Base-by-base conservation (phyloP, 2,113 vertebrate species). In the Colossoma macropomum region DNA sequence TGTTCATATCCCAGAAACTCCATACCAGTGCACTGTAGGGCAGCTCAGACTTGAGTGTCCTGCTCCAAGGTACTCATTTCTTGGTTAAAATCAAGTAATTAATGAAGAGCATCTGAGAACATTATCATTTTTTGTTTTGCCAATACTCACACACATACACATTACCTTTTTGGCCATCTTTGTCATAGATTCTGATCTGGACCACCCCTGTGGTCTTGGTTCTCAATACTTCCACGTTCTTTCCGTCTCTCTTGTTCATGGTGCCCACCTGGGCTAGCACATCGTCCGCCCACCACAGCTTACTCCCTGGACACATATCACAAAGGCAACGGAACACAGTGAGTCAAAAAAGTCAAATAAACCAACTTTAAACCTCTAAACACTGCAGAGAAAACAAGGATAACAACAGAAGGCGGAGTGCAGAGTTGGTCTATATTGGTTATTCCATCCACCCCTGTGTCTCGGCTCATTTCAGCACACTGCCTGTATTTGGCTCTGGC, bases 271-370 rank as follows among this genome's bases (percentile, higher is more conserved):
- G 95, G 77, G 94, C 95, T 77, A 93, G 91, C 34, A 94, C 94
- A 89, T 96, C 95, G 77, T 96, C 96, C 52, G 96, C 95, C 96
- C 96, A 97, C 96, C 96, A 97, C 23, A 97, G 88, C 70, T 96
- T 96, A 83, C 93, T 94, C 90, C 96, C 96, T 97, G 88, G 38
- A 77, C 25, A 66, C 7, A 68, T 41, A 68, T n/a, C 16, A 80
- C 25, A 76, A 45, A 73, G 19, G 12, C 2, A 59, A 9, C 32
- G 79, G 34, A 30, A 38, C 15, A 0, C 8, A 56, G 5, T 30
- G 5, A 69, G 28, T 66, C 27, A 16, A 1, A 15, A 11, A 17
- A 0, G 41, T 45, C 41, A 45, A 45, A 45, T 5, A 45, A 45
- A 45, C 10, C 41, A 45, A 38, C 34, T 38, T 7, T 3, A 7